phyloP scores from a whole-genome alignment of 2,888 invertebrate genomes.

The Drosophila hamatofila region DNA sequence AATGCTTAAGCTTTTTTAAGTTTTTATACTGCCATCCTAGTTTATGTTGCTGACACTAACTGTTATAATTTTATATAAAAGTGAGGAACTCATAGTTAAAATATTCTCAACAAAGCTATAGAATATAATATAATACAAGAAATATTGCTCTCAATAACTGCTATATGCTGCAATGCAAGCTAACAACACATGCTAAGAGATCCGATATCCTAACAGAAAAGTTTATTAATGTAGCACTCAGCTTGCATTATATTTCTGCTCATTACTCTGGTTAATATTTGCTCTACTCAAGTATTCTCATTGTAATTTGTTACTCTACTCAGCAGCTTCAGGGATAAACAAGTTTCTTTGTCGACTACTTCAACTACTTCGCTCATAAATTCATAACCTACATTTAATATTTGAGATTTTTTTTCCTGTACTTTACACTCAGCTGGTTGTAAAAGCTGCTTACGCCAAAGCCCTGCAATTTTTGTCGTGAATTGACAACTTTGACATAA shows the following conservation, averaged over 20 bases:
- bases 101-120: too few relatives aligned
- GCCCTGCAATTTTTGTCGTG: slow-evolving; percentile 59
- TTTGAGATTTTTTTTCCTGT: slow-evolving; percentile 17
- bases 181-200: too few relatives aligned
- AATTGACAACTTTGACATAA: slow-evolving; percentile 82
- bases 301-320: slow-evolving; percentile 28
- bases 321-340: slow-evolving; percentile 9
- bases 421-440: slow-evolving; percentile 38
- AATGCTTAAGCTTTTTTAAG: too few relatives aligned
- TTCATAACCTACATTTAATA: slow-evolving; percentile 58
- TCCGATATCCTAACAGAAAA: too few relatives aligned
- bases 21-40: too few relatives aligned
- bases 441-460: slow-evolving; percentile 65
- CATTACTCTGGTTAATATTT: too few relatives aligned
- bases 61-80: too few relatives aligned
- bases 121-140: too few relatives aligned
- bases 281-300: slow-evolving; percentile 15
- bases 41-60: too few relatives aligned
- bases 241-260: neutral
- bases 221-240: neutral
- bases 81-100: too few relatives aligned
- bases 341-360: neutral
- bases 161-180: too few relatives aligned
- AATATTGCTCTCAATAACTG: neutral
- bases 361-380: slow-evolving; percentile 25